Evolutionary conservation across 2,888 invertebrate species (phyloP), one percentile per base, ranked within the genome.

Genomic region (Auanema freiburgensis): DNA sequence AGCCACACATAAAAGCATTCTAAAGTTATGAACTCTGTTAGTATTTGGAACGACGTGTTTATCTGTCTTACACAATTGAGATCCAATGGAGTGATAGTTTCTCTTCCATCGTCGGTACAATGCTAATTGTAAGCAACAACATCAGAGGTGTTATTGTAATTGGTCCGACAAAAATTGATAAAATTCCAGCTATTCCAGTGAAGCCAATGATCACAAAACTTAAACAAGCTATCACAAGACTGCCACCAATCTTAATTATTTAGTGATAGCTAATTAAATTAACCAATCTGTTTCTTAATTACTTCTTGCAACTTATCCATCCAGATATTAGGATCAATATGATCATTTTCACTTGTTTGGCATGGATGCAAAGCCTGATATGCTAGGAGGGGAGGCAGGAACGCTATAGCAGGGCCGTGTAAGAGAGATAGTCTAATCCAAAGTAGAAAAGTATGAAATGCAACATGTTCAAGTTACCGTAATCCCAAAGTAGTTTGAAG

Each of bases 121-220:
- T 74, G 14, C 71, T 68, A 11, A 70, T 55, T 24, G 72, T 71
- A n/a, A 81, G 71, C 1, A 83, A 69, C 16, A 78, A 62, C 69
- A 81, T 72, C 3, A 81, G 59, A 10, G 81, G 81, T 12, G 76
- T 72, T 14, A 83, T 78, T 11, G 82, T 83, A 42, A 83, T 63
- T 0, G 81, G 81, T 10, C 81, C 81, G 40, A 83, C 71, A 41
- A 74, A 71, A 18, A 66, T 69, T 18, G 80, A 65, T 8, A 81
- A 61, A 12, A 70, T 57, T 12, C 81, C 81, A n/a, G 80, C 74
- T 2, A 79, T 49, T 25, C 81, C 81, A 8, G 74, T 77, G 16
- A 63, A 56, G 18, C 82, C 81, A 41, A 79, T 62, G 16, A 79
- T 11, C 8, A 80, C 67, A 58, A 83, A 72, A 23, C 77, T 62